Conservation (phyloP, 2,888 invertebrate genomes). For the Iselma pallidipennis region DNA sequence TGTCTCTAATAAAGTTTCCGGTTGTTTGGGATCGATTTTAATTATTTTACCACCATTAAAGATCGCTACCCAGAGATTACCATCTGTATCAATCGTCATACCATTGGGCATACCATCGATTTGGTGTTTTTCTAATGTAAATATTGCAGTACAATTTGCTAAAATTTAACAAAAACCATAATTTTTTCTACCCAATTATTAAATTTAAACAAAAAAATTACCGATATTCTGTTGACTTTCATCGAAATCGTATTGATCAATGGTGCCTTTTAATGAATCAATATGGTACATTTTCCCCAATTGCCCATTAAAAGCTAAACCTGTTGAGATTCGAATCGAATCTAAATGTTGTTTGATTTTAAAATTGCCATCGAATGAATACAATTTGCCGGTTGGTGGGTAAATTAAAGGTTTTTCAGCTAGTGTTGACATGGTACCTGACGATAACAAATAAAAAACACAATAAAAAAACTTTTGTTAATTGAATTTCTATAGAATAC, state of each 20-base stretch:
- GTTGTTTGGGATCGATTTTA: constrained; percentile 60
- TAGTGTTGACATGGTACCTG: constrained; percentile 26
- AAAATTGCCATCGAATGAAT: constrained; percentile 29
- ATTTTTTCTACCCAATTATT: neutral
- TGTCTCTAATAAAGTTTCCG: constrained; percentile 61
- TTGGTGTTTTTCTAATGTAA: constrained; percentile 57
- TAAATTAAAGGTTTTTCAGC: constrained; percentile 25
- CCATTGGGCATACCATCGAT: constrained; percentile 66
- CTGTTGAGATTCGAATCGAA: constrained; percentile 59
- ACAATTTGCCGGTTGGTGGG: constrained; percentile 34
- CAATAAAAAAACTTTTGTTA: neutral
- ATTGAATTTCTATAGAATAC: constrained; percentile 23
- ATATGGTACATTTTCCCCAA: constrained; percentile 74
- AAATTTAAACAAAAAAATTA: constrained; percentile 12
- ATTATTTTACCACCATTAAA: constrained; percentile 68
- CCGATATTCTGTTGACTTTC: constrained; percentile 56
- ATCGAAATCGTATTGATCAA: constrained; percentile 72
- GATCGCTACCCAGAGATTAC: constrained; percentile 77
- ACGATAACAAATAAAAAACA: too few relatives aligned
- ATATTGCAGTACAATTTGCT: constrained; percentile 66
- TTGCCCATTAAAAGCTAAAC: constrained; percentile 72
- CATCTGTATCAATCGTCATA: constrained; percentile 79
- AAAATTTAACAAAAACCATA: constrained; percentile 35
- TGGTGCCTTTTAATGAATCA: constrained; percentile 66
- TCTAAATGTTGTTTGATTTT: constrained; percentile 33